phyloP scores from a whole-genome alignment of 2,797 vertebrate genomes.

The Syngnathus rostellatus region DNA sequence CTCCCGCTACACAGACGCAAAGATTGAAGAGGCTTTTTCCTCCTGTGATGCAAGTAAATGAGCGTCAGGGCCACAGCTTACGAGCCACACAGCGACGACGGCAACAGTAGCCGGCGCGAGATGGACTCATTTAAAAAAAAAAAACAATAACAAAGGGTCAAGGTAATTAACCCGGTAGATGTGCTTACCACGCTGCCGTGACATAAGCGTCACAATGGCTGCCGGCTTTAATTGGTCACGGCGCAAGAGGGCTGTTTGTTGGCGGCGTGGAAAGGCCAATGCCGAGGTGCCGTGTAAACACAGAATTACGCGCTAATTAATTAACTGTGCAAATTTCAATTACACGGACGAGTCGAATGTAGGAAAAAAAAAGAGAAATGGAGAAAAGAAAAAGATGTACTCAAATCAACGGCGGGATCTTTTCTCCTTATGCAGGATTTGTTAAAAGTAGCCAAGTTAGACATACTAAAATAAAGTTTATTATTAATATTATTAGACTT shows the following conservation, averaged over 20 bases:
- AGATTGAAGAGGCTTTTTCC: background rate
- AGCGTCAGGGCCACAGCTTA: slow-evolving; percentile 11
- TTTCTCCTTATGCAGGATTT: background rate
- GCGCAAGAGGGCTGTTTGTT: slow-evolving; percentile 3
- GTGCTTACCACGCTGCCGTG: slow-evolving; percentile 33
- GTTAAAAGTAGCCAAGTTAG: background rate
- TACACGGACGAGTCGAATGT: slow-evolving; percentile 2
- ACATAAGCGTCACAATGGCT: background rate
- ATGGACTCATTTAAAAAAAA: slow-evolving; percentile 3
- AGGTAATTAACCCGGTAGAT: slow-evolving; percentile 44
- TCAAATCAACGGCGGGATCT: background rate
- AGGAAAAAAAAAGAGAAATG: background rate
- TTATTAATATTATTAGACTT: no score
- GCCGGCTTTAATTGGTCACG: slow-evolving; percentile 24
- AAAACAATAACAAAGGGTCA: slow-evolving; percentile 25
- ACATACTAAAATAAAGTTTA: background rate
- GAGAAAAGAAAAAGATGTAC: background rate
- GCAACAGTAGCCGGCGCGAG: background rate
- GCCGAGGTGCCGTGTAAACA: slow-evolving; percentile 22
- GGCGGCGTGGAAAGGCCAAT: slow-evolving; percentile 20
- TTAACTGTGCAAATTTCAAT: slow-evolving; percentile 32
- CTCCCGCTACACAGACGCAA: background rate
- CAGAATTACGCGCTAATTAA: slow-evolving; percentile 36
- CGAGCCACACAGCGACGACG: background rate
- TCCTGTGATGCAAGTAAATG: background rate